These are phyloP conservation scores for Rana temporaria DNA, from an alignment of 2,113 vertebrate species.

Conservation along the genomic window DNA sequence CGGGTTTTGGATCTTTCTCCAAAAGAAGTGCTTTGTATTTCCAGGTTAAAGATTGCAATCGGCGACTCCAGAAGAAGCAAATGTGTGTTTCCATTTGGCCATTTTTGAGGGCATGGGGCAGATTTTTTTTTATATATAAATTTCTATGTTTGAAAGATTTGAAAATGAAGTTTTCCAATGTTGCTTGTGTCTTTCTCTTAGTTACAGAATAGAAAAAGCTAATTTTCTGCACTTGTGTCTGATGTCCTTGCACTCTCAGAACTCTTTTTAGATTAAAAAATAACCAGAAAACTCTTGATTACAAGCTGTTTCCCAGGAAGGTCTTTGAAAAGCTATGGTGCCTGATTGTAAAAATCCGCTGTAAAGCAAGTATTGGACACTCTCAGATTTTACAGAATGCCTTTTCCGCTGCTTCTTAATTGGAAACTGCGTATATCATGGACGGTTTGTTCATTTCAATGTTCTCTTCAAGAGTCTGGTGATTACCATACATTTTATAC, in stretches of 20 bases:
- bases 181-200: no score
- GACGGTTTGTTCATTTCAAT: slow-evolving; percentile 32
- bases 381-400: slow-evolving; percentile 36
- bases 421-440: slow-evolving; percentile 58
- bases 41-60: no score
- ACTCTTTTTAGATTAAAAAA: not conserved
- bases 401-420: slow-evolving; percentile 55
- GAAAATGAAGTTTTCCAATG: no score
- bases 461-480: slow-evolving; percentile 56
- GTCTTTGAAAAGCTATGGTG: not conserved
- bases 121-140: no score
- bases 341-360: not conserved
- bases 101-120: no score
- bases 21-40: no score
- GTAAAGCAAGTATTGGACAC: not conserved
- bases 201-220: not conserved
- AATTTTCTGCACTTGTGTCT: not conserved
- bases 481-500: slow-evolving; percentile 56
- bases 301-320: not conserved
- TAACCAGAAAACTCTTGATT: slow-evolving; percentile 33
- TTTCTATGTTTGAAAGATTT: no score
- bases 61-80: no score
- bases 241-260: not conserved
- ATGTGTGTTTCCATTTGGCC: no score
- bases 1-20: no score